Base-by-base conservation (phyloP, 2,888 invertebrate species). In the Esperia sulphurella region DNA sequence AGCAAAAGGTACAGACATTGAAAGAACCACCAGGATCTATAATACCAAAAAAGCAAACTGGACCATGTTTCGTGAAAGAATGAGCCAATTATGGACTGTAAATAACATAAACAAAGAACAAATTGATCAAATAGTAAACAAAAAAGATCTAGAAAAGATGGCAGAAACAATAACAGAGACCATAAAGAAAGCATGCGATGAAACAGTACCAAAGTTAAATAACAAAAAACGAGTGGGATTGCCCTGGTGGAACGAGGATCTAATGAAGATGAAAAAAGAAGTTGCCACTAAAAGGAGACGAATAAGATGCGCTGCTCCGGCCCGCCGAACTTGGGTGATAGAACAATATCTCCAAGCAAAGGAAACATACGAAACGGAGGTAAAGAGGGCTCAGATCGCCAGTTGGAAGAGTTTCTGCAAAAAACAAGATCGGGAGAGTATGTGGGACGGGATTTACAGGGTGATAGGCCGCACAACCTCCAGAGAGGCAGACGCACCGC, bases 331-430 rank as follows among this genome's bases (percentile, higher is more conserved):
- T 8, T 43, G 10, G 8, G 58, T 61, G n/a, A 43, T 59, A 7
- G 40, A 43, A 0, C 48, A 49, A 44, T 61, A 57, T 40, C 48
- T 54, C 31, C 8, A 54, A 37, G 13, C 9, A 38, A 59, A 55
- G 45, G 50, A 51, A 44, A 14, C 39, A 30, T 59, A 62, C 43
- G 51, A 58, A 30, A 10, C 8, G 31, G 33, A 40, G 35, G 50
- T 43, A 0, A 42, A 48, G 14, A 39, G 28, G 8, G 57, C 59
- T 0, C 51, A 52, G 9, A 51, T 33, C 0, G 28, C 41, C 0
- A 58, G 60, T 35, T 60, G 61, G 61, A 64, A 52, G 21, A 42
- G 40, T 0, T 59, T 54, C 14, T 63, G 60, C 6, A 9, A n/a
- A 0, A 51, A 13, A 14, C 60, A 61, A 45, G 55, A 57, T 9